Base-by-base conservation (phyloP, 2,888 invertebrate species). In the Gerris lacustris region DNA sequence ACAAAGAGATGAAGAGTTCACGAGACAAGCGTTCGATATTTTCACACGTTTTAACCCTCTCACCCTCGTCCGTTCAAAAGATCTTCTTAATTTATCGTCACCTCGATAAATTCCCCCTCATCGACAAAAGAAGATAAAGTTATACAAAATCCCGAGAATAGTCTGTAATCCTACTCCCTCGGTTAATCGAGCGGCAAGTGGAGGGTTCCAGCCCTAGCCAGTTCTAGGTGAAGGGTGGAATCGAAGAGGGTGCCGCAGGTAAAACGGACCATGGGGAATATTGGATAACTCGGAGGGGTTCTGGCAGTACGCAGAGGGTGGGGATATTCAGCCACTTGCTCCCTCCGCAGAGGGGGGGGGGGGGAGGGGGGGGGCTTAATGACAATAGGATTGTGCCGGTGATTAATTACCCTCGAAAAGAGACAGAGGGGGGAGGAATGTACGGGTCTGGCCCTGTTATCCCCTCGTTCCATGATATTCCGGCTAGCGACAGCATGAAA, bases 381-480 rank as follows among this genome's bases (percentile, higher is more conserved):
- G 47, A 47, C 47, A 47, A 47, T 47, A 47, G 47, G 47, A 47
- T 47, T 47, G 47, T 47, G 47, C 47, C 47, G 47, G 47, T 47
- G 47, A 47, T 47, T 47, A 47, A 47, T 47, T 47, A 47, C 47
- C 47, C 47, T 47, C 47, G 6, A 11, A 7, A 11, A 47, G 11
- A 7, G 47, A 47, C 7, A 11, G 7, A 7, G 6, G 47, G 11
- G 5, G 15, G 15, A 55, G 55, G 9, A 15, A 55, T 11, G 9
- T 55, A 2, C 55, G 55, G 15, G 15, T 55, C 9, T 2, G 15
- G 15, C 11, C 1, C 2, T 11, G 55, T 11, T 9, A 55, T 15
- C 15, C 11, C 55, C 11, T 11, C 15, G 15, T 15, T 55, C 55
- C 15, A 55, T 55, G 55, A 55, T 55, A 55, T 55, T 15, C 55